phyloP scores from a whole-genome alignment of 2,113 vertebrate species.

The Turnix velox region DNA sequence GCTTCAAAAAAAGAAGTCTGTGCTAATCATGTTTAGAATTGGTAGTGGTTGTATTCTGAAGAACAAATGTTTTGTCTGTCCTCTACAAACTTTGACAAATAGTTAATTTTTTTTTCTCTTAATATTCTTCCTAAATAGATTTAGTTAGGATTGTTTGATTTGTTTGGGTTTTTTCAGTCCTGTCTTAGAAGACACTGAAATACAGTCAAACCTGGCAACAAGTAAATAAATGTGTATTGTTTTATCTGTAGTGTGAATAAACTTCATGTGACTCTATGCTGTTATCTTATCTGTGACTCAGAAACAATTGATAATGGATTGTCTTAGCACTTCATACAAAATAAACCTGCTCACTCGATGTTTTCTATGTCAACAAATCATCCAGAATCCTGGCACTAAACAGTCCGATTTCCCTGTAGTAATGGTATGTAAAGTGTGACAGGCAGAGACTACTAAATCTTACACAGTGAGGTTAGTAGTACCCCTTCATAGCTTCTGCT shows the following conservation, averaged over 20 bases:
- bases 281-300: not conserved
- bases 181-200: not conserved
- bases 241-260: not conserved
- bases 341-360: not conserved
- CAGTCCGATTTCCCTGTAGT: not conserved
- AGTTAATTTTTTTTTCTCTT: not conserved
- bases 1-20: not conserved
- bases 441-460: not conserved
- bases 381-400: not conserved
- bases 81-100: not conserved
- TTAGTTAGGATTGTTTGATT: not conserved
- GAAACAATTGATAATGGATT: constrained; percentile 1
- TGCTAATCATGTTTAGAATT: not conserved
- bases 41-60: not conserved
- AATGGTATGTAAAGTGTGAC: not conserved
- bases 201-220: not conserved
- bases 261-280: not conserved
- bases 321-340: not conserved
- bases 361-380: constrained; percentile 4
- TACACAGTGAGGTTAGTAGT: not conserved
- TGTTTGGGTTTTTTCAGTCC: not conserved
- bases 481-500: not conserved
- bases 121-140: not conserved
- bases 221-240: not conserved
- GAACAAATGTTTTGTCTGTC: not conserved